These are phyloP conservation scores for Valencia hispanica DNA, from an alignment of 2,797 vertebrate genomes.

Conservation along the genomic window DNA sequence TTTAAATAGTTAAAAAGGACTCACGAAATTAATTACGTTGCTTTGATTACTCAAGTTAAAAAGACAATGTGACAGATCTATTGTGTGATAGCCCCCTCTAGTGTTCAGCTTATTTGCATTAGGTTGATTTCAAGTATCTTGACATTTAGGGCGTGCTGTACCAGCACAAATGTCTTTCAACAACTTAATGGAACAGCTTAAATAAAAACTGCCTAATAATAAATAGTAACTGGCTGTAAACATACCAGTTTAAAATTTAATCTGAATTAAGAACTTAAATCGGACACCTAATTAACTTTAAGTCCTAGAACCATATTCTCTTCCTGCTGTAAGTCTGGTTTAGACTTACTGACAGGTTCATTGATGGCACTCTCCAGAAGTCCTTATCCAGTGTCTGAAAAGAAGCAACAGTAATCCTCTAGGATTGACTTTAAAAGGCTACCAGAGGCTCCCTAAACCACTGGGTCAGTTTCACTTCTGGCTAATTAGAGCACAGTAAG, in stretches of 20 bases:
- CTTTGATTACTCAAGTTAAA: slow-evolving; percentile 10
- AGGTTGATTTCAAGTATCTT: not conserved
- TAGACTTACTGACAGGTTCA: not conserved
- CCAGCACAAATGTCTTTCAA: not conserved
- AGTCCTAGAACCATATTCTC: not conserved
- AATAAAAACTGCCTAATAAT: not conserved
- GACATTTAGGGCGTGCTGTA: not conserved
- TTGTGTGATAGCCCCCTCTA: slow-evolving; percentile 22
- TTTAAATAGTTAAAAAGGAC: slow-evolving; percentile 27
- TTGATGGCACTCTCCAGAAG: slow-evolving; percentile 9
- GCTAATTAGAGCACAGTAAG: slow-evolving; percentile 28
- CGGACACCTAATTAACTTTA: not conserved
- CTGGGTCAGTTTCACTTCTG: slow-evolving; percentile 20
- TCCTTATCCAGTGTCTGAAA: slow-evolving; percentile 10
- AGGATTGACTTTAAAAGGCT: slow-evolving; percentile 15
- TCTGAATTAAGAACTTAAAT: not conserved
- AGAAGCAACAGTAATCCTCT: slow-evolving; percentile 3
- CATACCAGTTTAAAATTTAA: not conserved
- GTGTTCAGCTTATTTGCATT: slow-evolving; percentile 26
- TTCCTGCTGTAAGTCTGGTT: not conserved
- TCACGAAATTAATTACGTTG: slow-evolving; percentile 53
- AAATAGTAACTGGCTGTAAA: not conserved
- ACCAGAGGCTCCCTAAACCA: slow-evolving; percentile 4
- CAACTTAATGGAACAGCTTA: not conserved
- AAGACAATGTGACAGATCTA: not conserved